These are phyloP conservation scores for Harmothoe impar DNA, from an alignment of 2,888 invertebrate species.

Conservation along the genomic window DNA sequence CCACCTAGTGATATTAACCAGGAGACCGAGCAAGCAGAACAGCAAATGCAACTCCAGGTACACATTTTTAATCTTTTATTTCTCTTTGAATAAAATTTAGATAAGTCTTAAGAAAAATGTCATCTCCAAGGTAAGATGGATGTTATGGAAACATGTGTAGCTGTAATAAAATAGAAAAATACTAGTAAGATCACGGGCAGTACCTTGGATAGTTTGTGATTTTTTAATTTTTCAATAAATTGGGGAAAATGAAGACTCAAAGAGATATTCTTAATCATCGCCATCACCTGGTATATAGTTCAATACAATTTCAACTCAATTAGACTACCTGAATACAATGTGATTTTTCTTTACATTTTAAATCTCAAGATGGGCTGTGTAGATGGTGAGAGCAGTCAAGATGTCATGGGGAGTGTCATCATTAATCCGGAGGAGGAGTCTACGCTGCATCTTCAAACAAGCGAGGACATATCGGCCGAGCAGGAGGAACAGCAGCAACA, in stretches of 20 bases:
- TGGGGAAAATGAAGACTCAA: no score
- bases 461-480: neutral
- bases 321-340: no score
- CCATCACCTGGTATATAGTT: no score
- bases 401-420: neutral
- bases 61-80: neutral
- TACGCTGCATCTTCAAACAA: neutral
- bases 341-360: neutral
- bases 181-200: no score
- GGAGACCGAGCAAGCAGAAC: neutral
- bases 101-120: no score
- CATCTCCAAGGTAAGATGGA: no score
- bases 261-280: no score
- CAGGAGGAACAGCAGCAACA: neutral
- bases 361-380: neutral
- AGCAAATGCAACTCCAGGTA: conserved; percentile 33
- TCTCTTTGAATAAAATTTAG: neutral
- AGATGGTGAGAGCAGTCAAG: neutral
- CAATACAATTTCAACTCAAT: no score
- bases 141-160: no score
- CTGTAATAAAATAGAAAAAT: no score
- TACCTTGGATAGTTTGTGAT: no score
- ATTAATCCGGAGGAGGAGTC: neutral
- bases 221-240: no score
- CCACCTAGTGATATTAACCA: neutral